Evolutionary conservation across 2,888 invertebrate species (phyloP).

Genomic region (Drosophila anceps): DNA sequence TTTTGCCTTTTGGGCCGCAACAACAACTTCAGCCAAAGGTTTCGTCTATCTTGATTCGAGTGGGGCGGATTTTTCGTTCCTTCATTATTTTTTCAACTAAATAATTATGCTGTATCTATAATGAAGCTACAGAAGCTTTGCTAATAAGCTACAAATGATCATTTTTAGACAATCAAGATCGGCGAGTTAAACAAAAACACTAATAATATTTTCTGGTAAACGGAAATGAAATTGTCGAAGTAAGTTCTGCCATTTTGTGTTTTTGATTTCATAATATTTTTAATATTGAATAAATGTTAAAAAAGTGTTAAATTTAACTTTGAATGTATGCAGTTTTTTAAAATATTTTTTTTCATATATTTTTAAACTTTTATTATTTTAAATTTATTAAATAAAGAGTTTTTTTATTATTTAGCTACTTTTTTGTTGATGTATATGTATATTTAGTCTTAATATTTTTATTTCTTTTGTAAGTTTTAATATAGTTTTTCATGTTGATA

Average conservation of each 20-base stretch:
- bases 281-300: background rate
- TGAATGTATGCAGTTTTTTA: background rate
- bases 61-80: background rate
- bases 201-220: background rate
- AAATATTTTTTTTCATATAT: background rate
- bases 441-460: too few relatives aligned
- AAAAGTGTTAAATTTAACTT: too few relatives aligned
- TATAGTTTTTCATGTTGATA: too few relatives aligned
- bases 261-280: background rate
- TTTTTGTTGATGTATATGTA: too few relatives aligned
- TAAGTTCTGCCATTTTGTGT: background rate
- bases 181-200: background rate
- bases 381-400: background rate
- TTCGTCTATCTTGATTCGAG: conserved; percentile 10
- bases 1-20: conserved; percentile 26
- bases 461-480: too few relatives aligned
- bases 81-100: conserved; percentile 2
- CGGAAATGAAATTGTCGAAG: background rate
- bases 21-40: background rate
- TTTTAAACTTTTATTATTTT: background rate
- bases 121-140: background rate
- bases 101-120: conserved; percentile 9
- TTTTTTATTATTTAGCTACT: too few relatives aligned
- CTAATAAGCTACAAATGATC: background rate
- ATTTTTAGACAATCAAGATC: background rate